A percentile compares a stretch with the other conserved stretches of the same genome.
phyloP scores from a whole-genome alignment of 1,140 invertebrate genomes.

The Pseudomyrmex flavicornis region DNA sequence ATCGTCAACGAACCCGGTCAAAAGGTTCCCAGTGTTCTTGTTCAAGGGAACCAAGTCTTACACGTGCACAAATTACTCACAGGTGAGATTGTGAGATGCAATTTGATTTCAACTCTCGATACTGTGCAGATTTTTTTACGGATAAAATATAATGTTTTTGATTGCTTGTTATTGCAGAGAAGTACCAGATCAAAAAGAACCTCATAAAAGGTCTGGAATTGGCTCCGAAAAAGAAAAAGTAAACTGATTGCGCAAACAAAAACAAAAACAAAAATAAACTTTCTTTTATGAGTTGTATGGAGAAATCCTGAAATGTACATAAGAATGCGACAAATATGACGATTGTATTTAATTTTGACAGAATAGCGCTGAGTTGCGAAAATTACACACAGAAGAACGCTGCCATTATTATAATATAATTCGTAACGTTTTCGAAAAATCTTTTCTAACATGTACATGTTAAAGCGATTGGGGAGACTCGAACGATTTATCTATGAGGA shows the following conservation, averaged over 20 bases:
- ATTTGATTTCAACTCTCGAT: slow-evolving; percentile 1
- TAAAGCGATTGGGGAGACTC: background rate
- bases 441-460: background rate
- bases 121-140: background rate
- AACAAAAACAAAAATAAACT: background rate
- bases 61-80: slow-evolving; percentile 91
- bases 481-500: too few relatives aligned
- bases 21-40: slow-evolving; percentile 91
- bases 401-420: slow-evolving; percentile 24
- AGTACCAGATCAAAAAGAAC: slow-evolving; percentile 88
- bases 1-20: slow-evolving; percentile 91
- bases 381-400: background rate
- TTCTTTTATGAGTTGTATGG: background rate
- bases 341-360: background rate
- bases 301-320: too few relatives aligned
- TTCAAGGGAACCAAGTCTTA: slow-evolving; percentile 96
- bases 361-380: background rate
- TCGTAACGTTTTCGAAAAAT: background rate
- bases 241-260: background rate
- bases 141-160: background rate
- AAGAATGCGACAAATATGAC: too few relatives aligned
- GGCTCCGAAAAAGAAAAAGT: slow-evolving; percentile 87
- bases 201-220: slow-evolving; percentile 89
- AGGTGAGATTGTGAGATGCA: slow-evolving; percentile 86
- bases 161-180: slow-evolving; percentile 81